Percentiles rank a stretch among this genome's conserved stretches.
Conservation (phyloP, 2,113 vertebrate species). For the Mus pahari region DNA sequence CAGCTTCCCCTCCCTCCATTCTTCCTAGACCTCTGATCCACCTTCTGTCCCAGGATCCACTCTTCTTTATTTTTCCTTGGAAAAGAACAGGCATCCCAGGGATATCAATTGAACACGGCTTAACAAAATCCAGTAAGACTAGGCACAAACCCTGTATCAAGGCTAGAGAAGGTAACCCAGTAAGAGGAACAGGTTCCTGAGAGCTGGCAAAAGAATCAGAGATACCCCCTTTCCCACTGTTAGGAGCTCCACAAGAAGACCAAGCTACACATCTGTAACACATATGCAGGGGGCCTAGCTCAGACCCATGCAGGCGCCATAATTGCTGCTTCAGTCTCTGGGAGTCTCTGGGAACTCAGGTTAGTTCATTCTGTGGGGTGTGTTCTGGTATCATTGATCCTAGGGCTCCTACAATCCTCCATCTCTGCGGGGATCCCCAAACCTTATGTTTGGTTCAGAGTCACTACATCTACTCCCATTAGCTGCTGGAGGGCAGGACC, state of each 20-base stretch:
- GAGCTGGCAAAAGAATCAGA: too few relatives aligned
- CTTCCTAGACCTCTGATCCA: neutral
- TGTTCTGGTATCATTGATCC: too few relatives aligned
- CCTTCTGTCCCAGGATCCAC: neutral
- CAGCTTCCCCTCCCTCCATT: neutral
- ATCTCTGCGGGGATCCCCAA: accelerated
- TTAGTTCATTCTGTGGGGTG: neutral
- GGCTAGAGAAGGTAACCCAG: neutral
- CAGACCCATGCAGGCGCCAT: neutral
- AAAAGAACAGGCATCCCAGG: neutral
- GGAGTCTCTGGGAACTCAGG: too few relatives aligned
- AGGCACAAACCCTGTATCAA: neutral
- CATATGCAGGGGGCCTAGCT: neutral
- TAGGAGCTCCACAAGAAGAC: neutral
- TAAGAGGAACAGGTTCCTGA: neutral
- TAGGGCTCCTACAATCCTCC: neutral
- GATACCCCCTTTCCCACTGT: neutral
- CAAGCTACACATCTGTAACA: neutral
- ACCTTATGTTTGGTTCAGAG: neutral
- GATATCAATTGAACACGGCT: neutral
- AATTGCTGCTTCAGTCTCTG: neutral
- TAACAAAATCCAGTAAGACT: neutral
- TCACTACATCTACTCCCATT: neutral
- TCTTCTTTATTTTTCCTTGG: neutral
- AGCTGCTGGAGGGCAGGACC: neutral